These are phyloP conservation scores for Ennomos erosarius DNA, from an alignment of 2,888 invertebrate species.

Conservation along the genomic window DNA sequence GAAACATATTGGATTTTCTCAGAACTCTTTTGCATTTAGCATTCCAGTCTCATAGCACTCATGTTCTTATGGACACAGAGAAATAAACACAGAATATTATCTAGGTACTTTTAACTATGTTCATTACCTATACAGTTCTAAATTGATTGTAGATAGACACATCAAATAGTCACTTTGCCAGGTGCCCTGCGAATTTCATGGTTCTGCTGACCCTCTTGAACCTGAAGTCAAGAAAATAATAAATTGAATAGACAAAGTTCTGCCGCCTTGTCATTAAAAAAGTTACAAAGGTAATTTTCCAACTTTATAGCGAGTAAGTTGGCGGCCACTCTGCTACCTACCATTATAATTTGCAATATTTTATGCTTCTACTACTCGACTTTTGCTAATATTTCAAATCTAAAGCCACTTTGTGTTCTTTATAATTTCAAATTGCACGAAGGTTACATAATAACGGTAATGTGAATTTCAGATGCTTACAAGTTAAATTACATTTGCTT, in stretches of 20 bases:
- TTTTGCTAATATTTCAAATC: conserved; percentile 30
- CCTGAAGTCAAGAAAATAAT: conserved; percentile 28
- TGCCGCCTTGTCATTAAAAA: conserved; percentile 32
- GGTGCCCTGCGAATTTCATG: conserved; percentile 13
- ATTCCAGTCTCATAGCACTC: conserved; percentile 42
- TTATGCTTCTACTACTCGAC: conserved; percentile 31
- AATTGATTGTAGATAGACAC: neutral
- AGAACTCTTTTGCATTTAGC: conserved; percentile 37
- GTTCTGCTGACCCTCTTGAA: conserved; percentile 20
- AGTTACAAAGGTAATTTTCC: conserved; percentile 33
- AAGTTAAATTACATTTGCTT: conserved; percentile 5
- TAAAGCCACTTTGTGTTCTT: conserved; percentile 25
- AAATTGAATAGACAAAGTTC: conserved; percentile 34
- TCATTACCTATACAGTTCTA: too few species aligned
- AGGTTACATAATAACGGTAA: conserved; percentile 11
- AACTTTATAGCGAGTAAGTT: conserved; percentile 32
- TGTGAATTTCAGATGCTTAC: conserved; percentile 14
- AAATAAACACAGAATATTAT: conserved; percentile 6
- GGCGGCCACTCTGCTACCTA: conserved; percentile 23
- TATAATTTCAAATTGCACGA: conserved; percentile 23
- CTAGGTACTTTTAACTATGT: too few species aligned
- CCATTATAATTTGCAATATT: conserved; percentile 32
- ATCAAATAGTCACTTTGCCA: conserved; percentile 7
- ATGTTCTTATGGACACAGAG: conserved; percentile 29
- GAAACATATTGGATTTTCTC: conserved; percentile 42